Conservation (phyloP, 2,113 vertebrate species). For the Myrmophylax atrothorax region DNA sequence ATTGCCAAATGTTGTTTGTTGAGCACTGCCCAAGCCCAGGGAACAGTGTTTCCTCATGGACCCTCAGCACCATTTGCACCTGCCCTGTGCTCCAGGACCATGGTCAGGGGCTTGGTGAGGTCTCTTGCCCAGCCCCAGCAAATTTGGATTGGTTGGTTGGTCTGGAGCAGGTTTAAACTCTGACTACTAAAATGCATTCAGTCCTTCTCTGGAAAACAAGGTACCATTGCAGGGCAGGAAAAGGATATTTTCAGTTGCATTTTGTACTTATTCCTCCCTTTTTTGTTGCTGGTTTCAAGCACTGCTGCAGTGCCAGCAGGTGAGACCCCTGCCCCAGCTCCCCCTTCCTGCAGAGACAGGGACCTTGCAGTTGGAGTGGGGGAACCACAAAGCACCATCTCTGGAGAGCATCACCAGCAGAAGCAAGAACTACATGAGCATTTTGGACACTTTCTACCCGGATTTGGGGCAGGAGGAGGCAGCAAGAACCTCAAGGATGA, state of each 20-base stretch:
- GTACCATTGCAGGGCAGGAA: background rate
- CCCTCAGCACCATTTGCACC: background rate
- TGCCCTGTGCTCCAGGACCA: background rate
- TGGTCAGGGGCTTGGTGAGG: background rate
- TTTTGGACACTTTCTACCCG: background rate
- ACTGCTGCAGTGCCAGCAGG: background rate
- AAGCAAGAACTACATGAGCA: rapidly evolving
- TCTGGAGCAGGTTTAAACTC: background rate
- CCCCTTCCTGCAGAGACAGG: background rate
- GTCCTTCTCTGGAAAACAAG: background rate
- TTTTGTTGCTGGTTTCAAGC: background rate
- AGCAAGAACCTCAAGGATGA: background rate
- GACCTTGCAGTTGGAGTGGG: background rate
- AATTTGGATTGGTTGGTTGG: background rate
- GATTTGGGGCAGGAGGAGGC: background rate
- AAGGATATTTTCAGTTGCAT: background rate
- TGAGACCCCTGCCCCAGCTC: background rate
- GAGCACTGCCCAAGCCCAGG: background rate
- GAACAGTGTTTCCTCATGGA: background rate
- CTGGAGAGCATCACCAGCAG: background rate
- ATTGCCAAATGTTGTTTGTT: background rate
- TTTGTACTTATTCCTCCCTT: background rate
- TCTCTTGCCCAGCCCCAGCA: background rate
- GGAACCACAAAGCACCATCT: rapidly evolving
- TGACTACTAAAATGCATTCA: background rate